Base-by-base conservation (phyloP, 30 jellyfish, hydroid and myxozoan genomes). In the Cassiopea xamachana region DNA sequence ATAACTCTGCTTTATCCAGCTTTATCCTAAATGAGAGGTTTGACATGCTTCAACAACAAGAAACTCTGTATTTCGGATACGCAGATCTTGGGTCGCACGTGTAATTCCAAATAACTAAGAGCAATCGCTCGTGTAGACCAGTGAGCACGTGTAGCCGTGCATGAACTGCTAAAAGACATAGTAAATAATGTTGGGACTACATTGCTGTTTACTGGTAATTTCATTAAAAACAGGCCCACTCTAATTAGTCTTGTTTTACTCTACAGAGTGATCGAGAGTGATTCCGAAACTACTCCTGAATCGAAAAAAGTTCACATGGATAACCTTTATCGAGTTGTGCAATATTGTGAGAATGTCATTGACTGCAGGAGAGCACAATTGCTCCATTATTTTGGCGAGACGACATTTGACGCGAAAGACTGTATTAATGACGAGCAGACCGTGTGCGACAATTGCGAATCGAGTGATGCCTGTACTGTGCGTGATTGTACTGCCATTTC, bases 351-450 rank as follows among this genome's bases (percentile, higher is more conserved):
- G 80, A 97, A 97, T 51, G 90, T 75, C 68, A 92, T 96, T 47
- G 99, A 97, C 78, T 97, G 99, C 87, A 90, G 99, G 48, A 96
- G 99, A 46, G 94, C 98, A 12, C 99, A 97, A 82, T 83, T 94
- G 83, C 94, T 97, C 45, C 98, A 91, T 70, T 97, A 97, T 76
- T 97, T 97, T 79, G 99, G 99, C 55, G 99, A 97, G 77, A 79
- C 97, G 79, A 69, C 91, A 0, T 97, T 97, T 67, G 93, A 97
- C 67, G 44, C 98, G 58, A 72, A 88, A 14, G 92, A 77, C 13
- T 97, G 99, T 82, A 76, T 86, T 60, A 84, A 44, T 44, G 51
- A 91, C 61, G 89, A 75, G 69, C 92, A 80, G 15, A 97, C 99
- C 2, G 77, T 87, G 0, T 97, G 99, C 86, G 99, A 97, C 77